Evolutionary conservation across 1,140 invertebrate species (phyloP), one percentile per base, ranked within the genome.

Genomic region (Oncopeltus fasciatus): DNA sequence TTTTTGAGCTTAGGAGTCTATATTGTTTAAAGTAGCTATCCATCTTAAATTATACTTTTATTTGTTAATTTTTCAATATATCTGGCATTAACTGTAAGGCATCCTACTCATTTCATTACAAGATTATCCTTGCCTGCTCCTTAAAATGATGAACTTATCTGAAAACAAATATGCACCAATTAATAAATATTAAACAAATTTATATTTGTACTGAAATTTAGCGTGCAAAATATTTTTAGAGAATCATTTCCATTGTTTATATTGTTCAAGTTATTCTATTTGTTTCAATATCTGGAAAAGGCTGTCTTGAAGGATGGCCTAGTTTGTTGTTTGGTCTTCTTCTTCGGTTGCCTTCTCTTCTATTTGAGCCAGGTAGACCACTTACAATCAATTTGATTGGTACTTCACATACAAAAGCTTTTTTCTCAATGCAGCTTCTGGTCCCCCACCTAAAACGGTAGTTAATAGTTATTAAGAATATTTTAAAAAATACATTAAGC

Each of bases 391-490:
- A 18, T 14, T 57, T 9, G 14, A 61, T 21, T 14, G 47, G 28
- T 38, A 74, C 72, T 70, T 87, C 82, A 72, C 85, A 86, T 66
- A 86, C 80, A 72, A 78, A 87, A 67, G 83, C 76, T 64, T 81
- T 82, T 11, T 79, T 44, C 44, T 64, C 29, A 26, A 69, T 51
- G 56, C 68, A 70, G 43, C 61, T 68, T 11, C 58, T 63, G n/a
- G 65, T 60, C 18, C 62, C 65, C 68, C 69, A 69, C 57, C 62
- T 64, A 28, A 57, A 62, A 49, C 14, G 28, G 12, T 38, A 38
- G 31, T 38, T 14, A 38, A 57, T 57, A 1, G 2, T 2, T 57
- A 14, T 20, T 33, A 57, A 26, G n/a, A 20, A 18, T 21, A 33
- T 57, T 18, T 4, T 24, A n/a, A 24, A 53, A 53, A 57, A 8